Evolutionary conservation across 2,797 vertebrate genomes (phyloP), one percentile per base, ranked within the genome.

Genomic region (Centropyge bicolor): DNA sequence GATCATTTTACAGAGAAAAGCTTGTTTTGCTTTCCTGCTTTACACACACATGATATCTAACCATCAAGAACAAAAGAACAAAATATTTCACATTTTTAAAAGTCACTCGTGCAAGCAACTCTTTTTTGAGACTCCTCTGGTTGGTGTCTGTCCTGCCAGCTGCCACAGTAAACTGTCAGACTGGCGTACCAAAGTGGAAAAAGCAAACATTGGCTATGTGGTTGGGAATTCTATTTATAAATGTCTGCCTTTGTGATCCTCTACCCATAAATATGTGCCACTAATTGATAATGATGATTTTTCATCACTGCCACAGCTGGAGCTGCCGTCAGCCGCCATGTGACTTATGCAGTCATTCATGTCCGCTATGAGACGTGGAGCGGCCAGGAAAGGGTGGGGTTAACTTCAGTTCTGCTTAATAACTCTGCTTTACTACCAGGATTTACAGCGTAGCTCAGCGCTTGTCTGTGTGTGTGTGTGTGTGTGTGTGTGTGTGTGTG

Each of bases 141-240:
- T 56, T 16, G 48, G 63, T 46, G 63, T 83, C 57, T 61, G 62
- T 80, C 61, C 36, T 84, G 63, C 87, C 65, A 72, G 76, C 52
- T 67, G 63, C 78, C 74, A 60, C 84, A 80, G 71, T 70, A 59
- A 78, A 69, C 81, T 76, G 82, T 70, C 70, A 78, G 74, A 76
- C 84, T 88, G 65, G 48, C 22, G 31, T 66, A 80, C 70, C 73
- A 79, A 82, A 87, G 84, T 79, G 75, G 82, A 91, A 93, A 91
- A 90, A 87, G 67, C 86, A 90, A 89, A 92, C 76, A 86, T 55
- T 84, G 74, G 36, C 78, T 35, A 65, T 80, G 83, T 59, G 76
- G 74, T 78, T 72, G 62, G 36, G 55, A 81, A 67, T 55, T 46
- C 17, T 40, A 76, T 86, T 84, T 79, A 83, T 85, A 85, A 85